These are phyloP conservation scores for Physocephala rufipes DNA, from an alignment of 2,888 invertebrate species.

Conservation along the genomic window DNA sequence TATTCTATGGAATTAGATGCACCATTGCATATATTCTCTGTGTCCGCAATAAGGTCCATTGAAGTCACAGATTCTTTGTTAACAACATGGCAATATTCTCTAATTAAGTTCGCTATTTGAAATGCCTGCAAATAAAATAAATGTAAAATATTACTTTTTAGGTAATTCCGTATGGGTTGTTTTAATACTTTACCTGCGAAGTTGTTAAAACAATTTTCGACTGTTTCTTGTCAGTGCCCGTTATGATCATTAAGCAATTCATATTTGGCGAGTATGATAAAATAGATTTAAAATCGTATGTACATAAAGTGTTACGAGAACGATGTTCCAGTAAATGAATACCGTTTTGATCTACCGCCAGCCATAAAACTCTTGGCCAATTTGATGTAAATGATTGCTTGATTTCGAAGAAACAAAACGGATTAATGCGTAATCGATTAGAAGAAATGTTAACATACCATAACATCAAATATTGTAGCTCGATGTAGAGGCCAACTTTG, in stretches of 20 bases:
- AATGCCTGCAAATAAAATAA: slow-evolving; percentile 41
- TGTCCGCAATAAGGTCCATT: slow-evolving; percentile 3
- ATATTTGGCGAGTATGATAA: slow-evolving; percentile 91
- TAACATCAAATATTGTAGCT: slow-evolving; percentile 94
- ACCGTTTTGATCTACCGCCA: slow-evolving; percentile 92
- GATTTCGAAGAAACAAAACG: slow-evolving; percentile 46
- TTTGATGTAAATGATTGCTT: slow-evolving; percentile 96
- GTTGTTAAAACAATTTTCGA: slow-evolving; percentile 94
- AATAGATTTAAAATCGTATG: slow-evolving; percentile 89
- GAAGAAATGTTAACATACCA: slow-evolving; percentile 70
- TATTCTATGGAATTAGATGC: slow-evolving; percentile 13
- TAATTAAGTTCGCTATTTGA: slow-evolving; percentile 46
- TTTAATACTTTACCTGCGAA: slow-evolving; percentile 74
- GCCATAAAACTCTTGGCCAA: slow-evolving; percentile 92
- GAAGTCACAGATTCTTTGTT: slow-evolving; percentile 25
- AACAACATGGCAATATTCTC: slow-evolving; percentile 41
- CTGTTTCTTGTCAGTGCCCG: slow-evolving; percentile 88
- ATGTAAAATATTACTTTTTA: neutral
- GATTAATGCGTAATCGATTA: neutral
- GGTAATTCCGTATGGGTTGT: neutral
- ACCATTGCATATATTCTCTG: slow-evolving; percentile 17
- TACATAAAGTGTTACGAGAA: slow-evolving; percentile 87
- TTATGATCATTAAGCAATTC: slow-evolving; percentile 92
- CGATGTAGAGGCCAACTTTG: slow-evolving; percentile 93
- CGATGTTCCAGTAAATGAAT: slow-evolving; percentile 89